Conservation (phyloP, 2,888 invertebrate species). For the Luffia ferchaultella region DNA sequence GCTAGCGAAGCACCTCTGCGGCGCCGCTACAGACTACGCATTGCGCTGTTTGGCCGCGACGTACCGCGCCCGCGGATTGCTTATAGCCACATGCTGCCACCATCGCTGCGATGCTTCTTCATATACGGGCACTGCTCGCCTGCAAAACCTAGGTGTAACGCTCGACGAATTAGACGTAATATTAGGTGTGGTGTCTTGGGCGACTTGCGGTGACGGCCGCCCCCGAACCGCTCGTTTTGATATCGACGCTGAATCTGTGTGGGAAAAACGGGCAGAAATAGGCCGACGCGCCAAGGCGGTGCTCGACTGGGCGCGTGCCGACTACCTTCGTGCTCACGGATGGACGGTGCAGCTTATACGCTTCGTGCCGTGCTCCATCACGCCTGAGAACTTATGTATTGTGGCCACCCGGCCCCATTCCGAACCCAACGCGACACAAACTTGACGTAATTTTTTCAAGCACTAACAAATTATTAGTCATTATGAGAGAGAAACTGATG, state of each 20-base stretch:
- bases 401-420: slow-evolving; percentile 52
- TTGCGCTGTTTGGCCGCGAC: slow-evolving; percentile 70
- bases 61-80: slow-evolving; percentile 59
- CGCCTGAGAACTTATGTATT: slow-evolving; percentile 83
- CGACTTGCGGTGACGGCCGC: slow-evolving; percentile 79
- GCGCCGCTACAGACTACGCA: slow-evolving; percentile 85
- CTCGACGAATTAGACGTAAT: slow-evolving; percentile 76
- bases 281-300: slow-evolving; percentile 80
- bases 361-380: slow-evolving; percentile 71
- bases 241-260: not conserved
- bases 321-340: slow-evolving; percentile 65
- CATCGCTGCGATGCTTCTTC: slow-evolving; percentile 70
- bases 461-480: not conserved
- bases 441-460: not conserved
- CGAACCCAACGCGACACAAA: not conserved
- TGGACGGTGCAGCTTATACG: slow-evolving; percentile 69
- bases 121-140: slow-evolving; percentile 48
- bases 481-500: too few species aligned
- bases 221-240: slow-evolving; percentile 47
- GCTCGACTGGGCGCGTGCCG: slow-evolving; percentile 78
- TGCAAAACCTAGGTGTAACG: slow-evolving; percentile 62
- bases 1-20: slow-evolving; percentile 90
- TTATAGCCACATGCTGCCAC: slow-evolving; percentile 91
- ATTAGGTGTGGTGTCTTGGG: slow-evolving; percentile 88
- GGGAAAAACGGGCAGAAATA: slow-evolving; percentile 30